Conservation (phyloP, 1,140 invertebrate species). For the Habropoda laboriosa region DNA sequence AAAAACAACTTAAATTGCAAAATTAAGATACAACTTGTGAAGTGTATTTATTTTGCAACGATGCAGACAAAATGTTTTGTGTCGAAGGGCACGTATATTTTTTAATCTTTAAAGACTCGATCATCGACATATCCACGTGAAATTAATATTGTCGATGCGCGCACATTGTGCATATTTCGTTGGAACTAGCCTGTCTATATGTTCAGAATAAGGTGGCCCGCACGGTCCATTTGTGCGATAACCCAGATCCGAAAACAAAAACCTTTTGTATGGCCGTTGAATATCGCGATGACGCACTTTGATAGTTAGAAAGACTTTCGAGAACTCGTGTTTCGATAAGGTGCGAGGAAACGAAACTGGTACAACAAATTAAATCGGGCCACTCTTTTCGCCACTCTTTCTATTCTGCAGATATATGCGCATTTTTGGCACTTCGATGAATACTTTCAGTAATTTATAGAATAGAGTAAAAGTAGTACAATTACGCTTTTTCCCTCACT, state of each 20-base stretch:
- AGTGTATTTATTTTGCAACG: too few species aligned
- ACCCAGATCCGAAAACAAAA: constrained; percentile 68
- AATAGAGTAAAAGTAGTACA: too few species aligned
- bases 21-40: too few species aligned
- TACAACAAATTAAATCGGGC: neutral
- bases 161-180: neutral
- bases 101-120: too few species aligned
- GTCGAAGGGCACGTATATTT: neutral
- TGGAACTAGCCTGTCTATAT: constrained; percentile 8
- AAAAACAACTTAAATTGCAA: too few species aligned
- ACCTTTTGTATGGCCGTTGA: constrained; percentile 52
- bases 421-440: neutral
- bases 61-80: too few species aligned
- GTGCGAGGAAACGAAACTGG: constrained; percentile 6
- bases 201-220: constrained; percentile 34
- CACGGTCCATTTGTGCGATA: constrained; percentile 59
- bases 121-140: neutral
- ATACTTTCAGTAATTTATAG: neutral
- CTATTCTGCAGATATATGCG: neutral
- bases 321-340: constrained; percentile 35
- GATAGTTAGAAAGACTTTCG: constrained; percentile 51
- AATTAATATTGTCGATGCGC: neutral
- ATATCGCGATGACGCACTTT: constrained; percentile 55
- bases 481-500: too few species aligned
- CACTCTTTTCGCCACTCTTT: neutral